These are phyloP conservation scores for Aspidiotus rigidus DNA, from an alignment of 2,888 invertebrate species.

Conservation along the genomic window DNA sequence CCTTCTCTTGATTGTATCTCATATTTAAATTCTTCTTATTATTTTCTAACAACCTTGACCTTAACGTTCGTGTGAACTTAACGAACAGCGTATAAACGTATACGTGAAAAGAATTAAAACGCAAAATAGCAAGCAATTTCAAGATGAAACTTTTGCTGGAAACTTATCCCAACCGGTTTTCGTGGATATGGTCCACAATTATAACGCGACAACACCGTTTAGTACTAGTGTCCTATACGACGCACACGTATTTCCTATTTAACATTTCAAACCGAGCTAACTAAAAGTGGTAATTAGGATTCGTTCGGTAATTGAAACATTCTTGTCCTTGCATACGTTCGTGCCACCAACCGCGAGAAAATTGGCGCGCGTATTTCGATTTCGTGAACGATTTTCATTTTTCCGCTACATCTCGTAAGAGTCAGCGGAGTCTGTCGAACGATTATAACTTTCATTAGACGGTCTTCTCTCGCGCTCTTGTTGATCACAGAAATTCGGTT, in stretches of 20 bases:
- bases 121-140: not conserved
- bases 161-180: conserved; percentile 12
- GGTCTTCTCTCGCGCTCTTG: too few relatives aligned
- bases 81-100: not conserved
- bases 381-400: too few relatives aligned
- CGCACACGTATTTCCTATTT: not conserved
- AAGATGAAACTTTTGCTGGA: not conserved
- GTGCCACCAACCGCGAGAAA: too few relatives aligned
- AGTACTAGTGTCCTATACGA: too few relatives aligned
- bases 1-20: not conserved
- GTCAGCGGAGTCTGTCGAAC: too few relatives aligned
- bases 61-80: conserved; percentile 8
- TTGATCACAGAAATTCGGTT: too few relatives aligned
- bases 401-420: too few relatives aligned
- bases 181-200: not conserved
- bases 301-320: conserved; percentile 1
- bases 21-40: conserved; percentile 2
- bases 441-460: too few relatives aligned
- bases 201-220: not conserved
- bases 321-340: not conserved
- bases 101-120: conserved; percentile 3
- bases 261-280: not conserved
- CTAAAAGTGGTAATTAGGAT: conserved; percentile 2
- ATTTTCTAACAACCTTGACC: conserved; percentile 12
- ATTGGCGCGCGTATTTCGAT: too few relatives aligned